Base-by-base conservation (phyloP, 2,888 invertebrate species). In the Eutolmus rufibarbis region DNA sequence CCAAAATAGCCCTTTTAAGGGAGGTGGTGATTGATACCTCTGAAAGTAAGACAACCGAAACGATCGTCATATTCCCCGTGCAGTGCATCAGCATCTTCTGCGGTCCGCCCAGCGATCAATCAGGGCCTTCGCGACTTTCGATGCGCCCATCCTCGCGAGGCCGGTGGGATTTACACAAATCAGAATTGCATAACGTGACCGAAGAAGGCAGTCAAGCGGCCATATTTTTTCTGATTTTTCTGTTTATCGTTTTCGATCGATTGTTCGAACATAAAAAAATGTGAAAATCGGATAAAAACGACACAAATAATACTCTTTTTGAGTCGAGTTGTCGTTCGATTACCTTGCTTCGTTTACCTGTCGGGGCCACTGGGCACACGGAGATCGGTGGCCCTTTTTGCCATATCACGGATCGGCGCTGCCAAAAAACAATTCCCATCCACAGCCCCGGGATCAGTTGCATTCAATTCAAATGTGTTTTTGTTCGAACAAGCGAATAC, bases 401-500 rank as follows among this genome's bases (percentile, higher is more conserved):
- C 46, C 28, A 16, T 23, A 46, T 46, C 14, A n/a, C 28, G 37
- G 43, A 46, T 51, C 23, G 23, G 8, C 43, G 79, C 28, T 84
- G 40, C 31, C 40, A 40, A 46, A 84, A 84, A 84, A 37, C 37
- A 74, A 66, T 34, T 37, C 84, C 84, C 84, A 84, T 84, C 40
- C 40, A 40, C 14, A n/a, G 37, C 12, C 84, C 23, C 40, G 23
- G 82, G 85, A 74, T 85, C 85, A 74, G 28, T 46, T 74, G 74
- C 85, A 85, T 85, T 85, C 85, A 85, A 85, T 85, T 85, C 85
- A 85, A 85, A 85, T 85, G 74, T n/a, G 74, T 85, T 85, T 85
- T 74, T 85, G 74, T 85, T 31, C 46, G 66, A 74, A 85, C 85
- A 74, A 74, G 46, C 74, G 34, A 34, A 19, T 28, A 43, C 74